A percentile compares a stretch with the other conserved stretches of the same genome.
Evolutionary conservation across 2,113 vertebrate genomes (phyloP).

Genomic region (Todiramphus saurophagus): DNA sequence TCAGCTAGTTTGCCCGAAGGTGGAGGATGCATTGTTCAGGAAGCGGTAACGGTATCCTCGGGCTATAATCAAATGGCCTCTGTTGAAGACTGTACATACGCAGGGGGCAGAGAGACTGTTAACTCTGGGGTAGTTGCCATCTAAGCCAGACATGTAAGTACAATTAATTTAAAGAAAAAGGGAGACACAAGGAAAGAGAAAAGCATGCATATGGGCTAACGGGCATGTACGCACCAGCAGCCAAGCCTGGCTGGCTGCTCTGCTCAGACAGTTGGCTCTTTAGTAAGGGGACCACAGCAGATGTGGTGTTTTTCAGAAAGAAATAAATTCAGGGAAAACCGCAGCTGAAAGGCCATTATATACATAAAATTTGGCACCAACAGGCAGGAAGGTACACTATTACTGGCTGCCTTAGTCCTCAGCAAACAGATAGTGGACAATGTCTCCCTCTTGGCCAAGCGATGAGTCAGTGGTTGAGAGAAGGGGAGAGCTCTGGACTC

Average conservation of each 20-base stretch:
- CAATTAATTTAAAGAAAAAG: not conserved
- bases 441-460: not conserved
- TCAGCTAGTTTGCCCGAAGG: constrained; percentile 44
- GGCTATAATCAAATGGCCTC: not conserved
- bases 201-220: not conserved
- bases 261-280: not conserved
- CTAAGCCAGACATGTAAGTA: not conserved
- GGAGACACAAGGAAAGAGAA: not conserved
- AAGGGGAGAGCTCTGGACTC: not conserved
- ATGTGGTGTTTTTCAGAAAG: not conserved
- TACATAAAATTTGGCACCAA: not conserved
- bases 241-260: not conserved
- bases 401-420: not conserved
- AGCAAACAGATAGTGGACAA: not conserved
- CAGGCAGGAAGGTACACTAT: not conserved
- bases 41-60: not conserved
- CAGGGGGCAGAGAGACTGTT: not conserved
- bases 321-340: not conserved
- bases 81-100: not conserved
- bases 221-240: not conserved
- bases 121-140: not conserved
- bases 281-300: not conserved
- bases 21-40: constrained; percentile 11
- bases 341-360: not conserved
- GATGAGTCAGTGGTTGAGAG: not conserved